Conservation (phyloP, 2,113 vertebrate species). For the Ceyx cyanopectus region DNA sequence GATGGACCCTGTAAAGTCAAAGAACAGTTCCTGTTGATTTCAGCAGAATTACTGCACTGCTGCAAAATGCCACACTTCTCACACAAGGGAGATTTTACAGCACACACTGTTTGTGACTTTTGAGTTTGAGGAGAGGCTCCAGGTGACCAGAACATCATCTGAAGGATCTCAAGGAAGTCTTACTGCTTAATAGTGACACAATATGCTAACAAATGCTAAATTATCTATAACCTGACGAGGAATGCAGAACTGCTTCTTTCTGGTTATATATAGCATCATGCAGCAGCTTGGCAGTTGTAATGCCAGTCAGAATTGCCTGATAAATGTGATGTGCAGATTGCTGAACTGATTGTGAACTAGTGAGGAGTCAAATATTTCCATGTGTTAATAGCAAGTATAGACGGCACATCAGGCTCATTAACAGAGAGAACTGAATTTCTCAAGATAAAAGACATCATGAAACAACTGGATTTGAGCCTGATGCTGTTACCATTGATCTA, state of each 20-base stretch:
- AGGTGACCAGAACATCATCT: not conserved
- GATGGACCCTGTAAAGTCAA: not conserved
- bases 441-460: not conserved
- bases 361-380: not conserved
- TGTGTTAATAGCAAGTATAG: not conserved
- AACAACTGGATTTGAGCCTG: not conserved
- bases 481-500: slow-evolving; percentile 25
- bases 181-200: not conserved
- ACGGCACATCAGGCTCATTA: not conserved
- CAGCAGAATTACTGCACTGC: not conserved
- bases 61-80: not conserved
- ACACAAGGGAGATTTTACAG: rapidly evolving
- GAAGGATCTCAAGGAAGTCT: not conserved
- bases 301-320: not conserved
- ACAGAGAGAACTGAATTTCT: slow-evolving; percentile 20
- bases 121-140: not conserved
- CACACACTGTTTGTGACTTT: not conserved
- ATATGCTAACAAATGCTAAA: not conserved
- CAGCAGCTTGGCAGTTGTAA: not conserved
- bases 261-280: rapidly evolving
- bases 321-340: not conserved
- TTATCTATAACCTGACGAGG: no score
- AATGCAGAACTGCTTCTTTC: not conserved
- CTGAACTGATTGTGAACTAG: not conserved
- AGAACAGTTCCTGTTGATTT: not conserved